Conservation (phyloP, 2,797 vertebrate species). For the Xenops minutus region DNA sequence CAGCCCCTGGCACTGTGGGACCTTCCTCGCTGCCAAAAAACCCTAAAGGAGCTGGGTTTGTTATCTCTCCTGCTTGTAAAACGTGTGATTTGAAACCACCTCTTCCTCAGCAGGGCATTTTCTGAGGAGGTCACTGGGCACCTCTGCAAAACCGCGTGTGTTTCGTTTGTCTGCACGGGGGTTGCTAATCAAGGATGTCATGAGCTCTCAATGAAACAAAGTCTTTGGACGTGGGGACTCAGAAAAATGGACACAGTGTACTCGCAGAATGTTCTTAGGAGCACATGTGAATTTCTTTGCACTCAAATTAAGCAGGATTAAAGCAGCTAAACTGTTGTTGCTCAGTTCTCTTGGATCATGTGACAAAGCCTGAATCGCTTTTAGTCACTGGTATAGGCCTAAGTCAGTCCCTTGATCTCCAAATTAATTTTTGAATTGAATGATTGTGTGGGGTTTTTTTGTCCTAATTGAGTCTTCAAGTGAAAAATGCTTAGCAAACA, state of each 20-base stretch:
- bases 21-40: not conserved
- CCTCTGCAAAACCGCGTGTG: not conserved
- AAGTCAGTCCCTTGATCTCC: constrained; percentile 80
- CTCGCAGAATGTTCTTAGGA: constrained; percentile 87
- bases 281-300: constrained; percentile 93
- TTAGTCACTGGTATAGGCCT: constrained; percentile 76
- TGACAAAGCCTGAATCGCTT: constrained; percentile 84
- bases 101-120: not conserved
- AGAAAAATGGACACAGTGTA: constrained; percentile 86
- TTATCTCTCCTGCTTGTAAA: not conserved
- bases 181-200: constrained; percentile 81
- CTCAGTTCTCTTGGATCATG: constrained; percentile 83
- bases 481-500: constrained; percentile 80
- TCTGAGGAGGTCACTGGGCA: not conserved
- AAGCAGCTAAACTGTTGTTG: constrained; percentile 78
- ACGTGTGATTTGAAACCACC: not conserved
- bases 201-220: constrained; percentile 84
- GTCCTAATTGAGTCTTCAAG: constrained; percentile 78
- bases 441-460: constrained; percentile 67
- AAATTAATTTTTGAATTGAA: constrained; percentile 83
- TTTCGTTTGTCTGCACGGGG: not conserved
- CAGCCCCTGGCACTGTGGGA: not conserved
- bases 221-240: constrained; percentile 79
- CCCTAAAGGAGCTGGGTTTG: not conserved
- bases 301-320: constrained; percentile 96